These are phyloP conservation scores for Maniola jurtina DNA, from an alignment of 1,140 invertebrate genomes.

Conservation along the genomic window DNA sequence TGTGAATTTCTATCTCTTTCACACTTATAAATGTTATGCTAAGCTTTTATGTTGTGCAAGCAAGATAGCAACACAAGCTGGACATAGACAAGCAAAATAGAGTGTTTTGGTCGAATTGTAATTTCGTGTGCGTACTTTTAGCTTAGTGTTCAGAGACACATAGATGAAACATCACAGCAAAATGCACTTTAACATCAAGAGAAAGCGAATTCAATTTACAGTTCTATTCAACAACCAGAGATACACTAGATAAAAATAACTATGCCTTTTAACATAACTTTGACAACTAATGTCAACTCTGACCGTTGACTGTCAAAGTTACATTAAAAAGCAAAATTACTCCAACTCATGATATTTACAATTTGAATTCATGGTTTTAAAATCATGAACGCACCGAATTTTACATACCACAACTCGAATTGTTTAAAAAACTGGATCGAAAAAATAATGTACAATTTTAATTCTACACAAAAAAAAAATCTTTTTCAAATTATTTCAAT, in stretches of 20 bases:
- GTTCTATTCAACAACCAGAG: constrained; percentile 60
- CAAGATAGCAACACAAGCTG: too few relatives aligned
- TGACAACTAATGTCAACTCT: background rate
- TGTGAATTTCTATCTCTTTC: too few relatives aligned
- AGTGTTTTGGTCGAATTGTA: background rate
- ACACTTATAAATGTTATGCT: too few relatives aligned
- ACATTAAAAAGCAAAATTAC: too few relatives aligned
- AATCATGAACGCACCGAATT: constrained; percentile 21
- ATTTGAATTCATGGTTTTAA: constrained; percentile 27
- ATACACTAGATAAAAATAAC: background rate
- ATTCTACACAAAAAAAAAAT: constrained; percentile 51
- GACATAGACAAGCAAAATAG: too few relatives aligned
- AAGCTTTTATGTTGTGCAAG: too few relatives aligned
- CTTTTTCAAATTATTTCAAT: constrained; percentile 39
- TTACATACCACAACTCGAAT: constrained; percentile 18
- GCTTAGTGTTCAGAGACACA: background rate
- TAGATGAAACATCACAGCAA: constrained; percentile 35
- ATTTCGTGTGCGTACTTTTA: background rate
- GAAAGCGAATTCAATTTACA: constrained; percentile 55
- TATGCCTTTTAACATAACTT: too few relatives aligned
- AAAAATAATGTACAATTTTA: constrained; percentile 36
- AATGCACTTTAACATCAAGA: constrained; percentile 43
- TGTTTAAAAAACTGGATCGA: constrained; percentile 33
- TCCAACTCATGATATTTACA: too few relatives aligned
- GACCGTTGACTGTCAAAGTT: background rate